Evolutionary conservation across 1,140 invertebrate genomes (phyloP).

Genomic region (Planococcus citri): DNA sequence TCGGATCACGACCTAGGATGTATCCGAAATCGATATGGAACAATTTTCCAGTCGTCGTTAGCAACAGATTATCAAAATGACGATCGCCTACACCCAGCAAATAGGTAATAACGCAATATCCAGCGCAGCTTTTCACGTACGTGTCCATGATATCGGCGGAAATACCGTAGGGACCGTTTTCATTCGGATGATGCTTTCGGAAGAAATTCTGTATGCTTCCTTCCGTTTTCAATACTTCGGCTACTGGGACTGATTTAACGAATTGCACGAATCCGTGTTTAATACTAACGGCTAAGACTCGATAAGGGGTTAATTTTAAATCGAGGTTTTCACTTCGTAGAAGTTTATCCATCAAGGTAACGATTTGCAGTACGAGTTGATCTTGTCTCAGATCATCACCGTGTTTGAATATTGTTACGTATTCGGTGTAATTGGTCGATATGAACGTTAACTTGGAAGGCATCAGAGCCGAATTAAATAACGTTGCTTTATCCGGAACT

Average conservation of each 20-base stretch:
- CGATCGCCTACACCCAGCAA: conserved; percentile 93
- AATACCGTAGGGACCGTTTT: conserved; percentile 80
- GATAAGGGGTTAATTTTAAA: conserved; percentile 88
- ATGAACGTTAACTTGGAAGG: conserved; percentile 90
- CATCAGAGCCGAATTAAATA: conserved; percentile 97
- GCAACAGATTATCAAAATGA: conserved; percentile 91
- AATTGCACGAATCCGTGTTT: conserved; percentile 96
- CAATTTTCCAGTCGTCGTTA: conserved; percentile 78
- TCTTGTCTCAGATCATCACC: conserved; percentile 98
- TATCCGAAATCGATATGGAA: conserved; percentile 99
- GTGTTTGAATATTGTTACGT: conserved; percentile 95
- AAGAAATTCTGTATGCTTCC: conserved; percentile 86
- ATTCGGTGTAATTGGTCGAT: conserved; percentile 68
- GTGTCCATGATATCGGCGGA: conserved; percentile 91
- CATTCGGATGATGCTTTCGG: conserved; percentile 73
- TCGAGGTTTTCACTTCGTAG: conserved; percentile 86
- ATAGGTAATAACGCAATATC: conserved; percentile 98
- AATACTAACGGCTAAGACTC: conserved; percentile 82
- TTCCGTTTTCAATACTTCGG: conserved; percentile 76
- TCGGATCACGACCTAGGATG: conserved; percentile 94
- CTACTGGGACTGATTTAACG: conserved; percentile 86
- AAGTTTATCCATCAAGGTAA: conserved; percentile 95
- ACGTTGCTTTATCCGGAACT: conserved; percentile 69
- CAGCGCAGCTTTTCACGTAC: conserved; percentile 93
- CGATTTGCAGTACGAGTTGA: conserved; percentile 94